phyloP scores from a whole-genome alignment of 2,888 invertebrate genomes.

The Rhodophaea formosa region DNA sequence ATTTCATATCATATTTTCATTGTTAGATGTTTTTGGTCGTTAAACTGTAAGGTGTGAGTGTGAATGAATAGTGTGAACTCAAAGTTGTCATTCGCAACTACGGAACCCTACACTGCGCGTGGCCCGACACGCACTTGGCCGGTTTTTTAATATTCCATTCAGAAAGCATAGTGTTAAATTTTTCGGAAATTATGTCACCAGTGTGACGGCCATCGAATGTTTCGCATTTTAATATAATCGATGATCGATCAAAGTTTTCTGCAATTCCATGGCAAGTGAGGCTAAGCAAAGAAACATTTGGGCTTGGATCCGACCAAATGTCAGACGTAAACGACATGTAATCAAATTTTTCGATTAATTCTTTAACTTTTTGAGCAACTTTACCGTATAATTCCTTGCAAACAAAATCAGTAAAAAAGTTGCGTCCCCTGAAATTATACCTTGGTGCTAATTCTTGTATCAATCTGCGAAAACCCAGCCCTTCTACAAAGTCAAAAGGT shows the following conservation, averaged over 20 bases:
- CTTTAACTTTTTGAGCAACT: conserved; percentile 30
- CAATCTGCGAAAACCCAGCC: conserved; percentile 33
- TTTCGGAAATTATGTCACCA: conserved; percentile 33
- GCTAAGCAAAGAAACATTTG: conserved; percentile 29
- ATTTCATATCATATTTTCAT: too few species aligned
- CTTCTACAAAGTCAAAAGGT: conserved; percentile 36
- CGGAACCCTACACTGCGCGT: too few species aligned
- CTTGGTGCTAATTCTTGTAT: conserved; percentile 31
- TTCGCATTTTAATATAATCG: conserved; percentile 29
- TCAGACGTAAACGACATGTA: conserved; percentile 34
- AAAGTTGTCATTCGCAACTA: too few species aligned
- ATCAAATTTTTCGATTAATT: conserved; percentile 30
- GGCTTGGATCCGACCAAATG: conserved; percentile 33
- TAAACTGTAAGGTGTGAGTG: too few species aligned
- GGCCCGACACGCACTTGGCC: too few species aligned
- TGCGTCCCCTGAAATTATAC: conserved; percentile 33
- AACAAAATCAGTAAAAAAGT: conserved; percentile 32
- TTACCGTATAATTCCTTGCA: conserved; percentile 31
- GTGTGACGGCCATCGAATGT: conserved; percentile 33
- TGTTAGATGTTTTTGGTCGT: too few species aligned
- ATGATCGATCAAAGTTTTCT: conserved; percentile 31
- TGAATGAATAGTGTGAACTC: too few species aligned
- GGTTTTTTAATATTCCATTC: conserved; percentile 37
- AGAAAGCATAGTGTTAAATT: conserved; percentile 32
- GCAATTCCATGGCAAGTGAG: conserved; percentile 31